A percentile compares a stretch with the other conserved stretches of the same genome.
These are phyloP conservation scores for Dolichoris vasculosae DNA, from an alignment of 1,140 invertebrate species.

Conservation along the genomic window DNA sequence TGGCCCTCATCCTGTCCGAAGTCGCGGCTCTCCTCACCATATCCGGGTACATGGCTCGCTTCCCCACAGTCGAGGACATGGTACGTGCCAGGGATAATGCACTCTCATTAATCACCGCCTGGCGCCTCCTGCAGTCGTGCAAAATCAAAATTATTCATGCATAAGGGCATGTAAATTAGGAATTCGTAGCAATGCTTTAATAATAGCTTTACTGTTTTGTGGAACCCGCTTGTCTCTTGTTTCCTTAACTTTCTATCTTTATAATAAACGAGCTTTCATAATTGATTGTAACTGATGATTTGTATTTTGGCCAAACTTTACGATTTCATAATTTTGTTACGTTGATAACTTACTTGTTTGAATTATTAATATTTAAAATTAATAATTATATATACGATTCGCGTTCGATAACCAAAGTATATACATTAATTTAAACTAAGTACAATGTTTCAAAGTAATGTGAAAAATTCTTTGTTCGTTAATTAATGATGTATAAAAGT, in stretches of 20 bases:
- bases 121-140: not conserved
- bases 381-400: no score
- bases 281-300: not conserved
- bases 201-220: not conserved
- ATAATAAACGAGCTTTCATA: not conserved
- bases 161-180: conserved; percentile 16
- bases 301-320: not conserved
- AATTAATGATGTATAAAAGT: no score
- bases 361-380: no score
- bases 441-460: no score
- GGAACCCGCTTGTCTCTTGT: not conserved
- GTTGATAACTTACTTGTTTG: not conserved
- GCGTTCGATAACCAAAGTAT: no score
- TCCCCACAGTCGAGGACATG: conserved; percentile 80
- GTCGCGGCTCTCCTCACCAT: conserved; percentile 80
- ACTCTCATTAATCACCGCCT: conserved; percentile 34
- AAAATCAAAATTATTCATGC: conserved; percentile 34
- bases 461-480: no score
- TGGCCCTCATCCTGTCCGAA: conserved; percentile 80
- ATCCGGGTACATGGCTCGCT: conserved; percentile 79
- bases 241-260: conserved; percentile 13
- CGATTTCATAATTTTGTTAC: not conserved
- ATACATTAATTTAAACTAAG: no score
- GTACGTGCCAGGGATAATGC: conserved; percentile 66
- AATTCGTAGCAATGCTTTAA: not conserved